Base-by-base conservation (phyloP, 2,888 invertebrate species). In the Drosophila borealis region DNA sequence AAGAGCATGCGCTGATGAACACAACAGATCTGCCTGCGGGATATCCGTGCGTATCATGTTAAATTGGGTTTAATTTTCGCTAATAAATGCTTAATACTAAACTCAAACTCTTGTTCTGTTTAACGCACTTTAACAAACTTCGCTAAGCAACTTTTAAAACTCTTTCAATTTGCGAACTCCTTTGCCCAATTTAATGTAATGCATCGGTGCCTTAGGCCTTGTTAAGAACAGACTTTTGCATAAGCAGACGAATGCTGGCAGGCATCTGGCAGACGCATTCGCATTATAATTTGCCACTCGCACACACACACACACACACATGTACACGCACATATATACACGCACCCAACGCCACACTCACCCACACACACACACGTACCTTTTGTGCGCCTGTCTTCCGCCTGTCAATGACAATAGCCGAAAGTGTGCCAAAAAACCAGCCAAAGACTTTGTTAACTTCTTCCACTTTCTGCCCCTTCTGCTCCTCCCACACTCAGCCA, bases 391-490 rank as follows among this genome's bases (percentile, higher is more conserved):
- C 59, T 88, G 78, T 76, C 74, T 74, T 60, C 67, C 62, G 81
- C 70, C 65, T 80, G 88, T 81, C 88, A 81, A 78, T 81, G 88
- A 65, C 88, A 87, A 76, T 76, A 79, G 69, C 70, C 65, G 56
- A 84, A 87, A 88, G 70, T 72, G 82, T 81, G 88, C 88, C 78
- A 77, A 81, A 74, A 76, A 63, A 60, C 49, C 72, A 56, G 75
- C 64, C 67, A 81, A 88, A 54, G 88, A 88, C 85, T 88, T 88
- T 88, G 85, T 77, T 77, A 88, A 70, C 71, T 53, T 45, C 21
- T 19, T 2, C 17, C 11, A 33, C 17, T 29, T 29, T 29, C 8
- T 29, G 29, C 29, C 8, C 2, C 29, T 17, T 17, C 17, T 17
- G 17, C 29, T 29, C 29, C 29, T 29, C 2, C 29, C 29, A 29